Evolutionary conservation across 2,113 vertebrate species (phyloP).

Genomic region (Anas platyrhynchos): DNA sequence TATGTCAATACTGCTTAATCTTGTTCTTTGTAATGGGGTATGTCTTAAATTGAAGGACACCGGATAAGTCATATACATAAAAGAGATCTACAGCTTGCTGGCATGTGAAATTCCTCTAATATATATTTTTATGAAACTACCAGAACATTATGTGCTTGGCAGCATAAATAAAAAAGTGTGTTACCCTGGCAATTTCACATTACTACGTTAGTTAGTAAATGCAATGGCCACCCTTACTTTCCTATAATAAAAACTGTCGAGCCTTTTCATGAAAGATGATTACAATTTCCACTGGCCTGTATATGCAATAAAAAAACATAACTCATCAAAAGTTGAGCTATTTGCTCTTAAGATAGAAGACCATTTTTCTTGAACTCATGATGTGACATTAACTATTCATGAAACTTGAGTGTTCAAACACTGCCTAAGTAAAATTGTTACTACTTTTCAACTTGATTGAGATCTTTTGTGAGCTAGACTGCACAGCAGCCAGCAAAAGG

Average conservation of each 20-base stretch:
- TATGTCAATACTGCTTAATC: not conserved
- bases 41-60: constrained; percentile 47
- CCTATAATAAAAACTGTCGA: constrained; percentile 64
- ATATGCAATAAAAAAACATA: constrained; percentile 61
- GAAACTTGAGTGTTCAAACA: constrained; percentile 55
- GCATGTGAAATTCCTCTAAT: constrained; percentile 65
- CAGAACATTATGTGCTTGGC: constrained; percentile 56
- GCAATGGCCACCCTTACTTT: constrained; percentile 58
- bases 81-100: constrained; percentile 51
- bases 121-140: constrained; percentile 57
- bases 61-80: constrained; percentile 47
- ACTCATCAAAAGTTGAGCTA: constrained; percentile 77
- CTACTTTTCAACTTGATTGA: constrained; percentile 74
- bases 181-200: constrained; percentile 63
- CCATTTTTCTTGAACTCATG: constrained; percentile 57
- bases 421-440: constrained; percentile 58
- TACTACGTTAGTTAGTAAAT: constrained; percentile 69
- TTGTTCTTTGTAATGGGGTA: not conserved
- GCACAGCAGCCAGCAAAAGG: not conserved
- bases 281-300: constrained; percentile 73
- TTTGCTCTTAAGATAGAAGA: constrained; percentile 73
- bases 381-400: constrained; percentile 81
- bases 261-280: constrained; percentile 77
- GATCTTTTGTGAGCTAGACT: constrained; percentile 9
- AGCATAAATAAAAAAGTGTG: constrained; percentile 71